Evolutionary conservation across 2,888 invertebrate species (phyloP).

Genomic region (Oxytorus armatus): DNA sequence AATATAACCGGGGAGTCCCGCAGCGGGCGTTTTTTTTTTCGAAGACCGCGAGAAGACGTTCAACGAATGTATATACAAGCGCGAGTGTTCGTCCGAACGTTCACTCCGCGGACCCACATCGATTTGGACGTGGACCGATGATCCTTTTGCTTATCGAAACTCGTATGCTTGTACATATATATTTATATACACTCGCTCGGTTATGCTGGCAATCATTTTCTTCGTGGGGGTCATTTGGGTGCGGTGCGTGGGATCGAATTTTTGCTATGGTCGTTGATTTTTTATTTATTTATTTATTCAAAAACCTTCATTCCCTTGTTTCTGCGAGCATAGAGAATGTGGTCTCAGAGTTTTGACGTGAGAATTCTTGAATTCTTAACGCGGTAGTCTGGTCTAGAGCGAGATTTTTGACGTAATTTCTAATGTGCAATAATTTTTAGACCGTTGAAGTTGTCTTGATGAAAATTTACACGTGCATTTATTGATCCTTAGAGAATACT

Average conservation of each 20-base stretch:
- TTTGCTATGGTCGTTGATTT: too few relatives aligned
- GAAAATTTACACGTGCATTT: too few relatives aligned
- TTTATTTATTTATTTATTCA: constrained; percentile 26
- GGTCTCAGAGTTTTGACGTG: too few relatives aligned
- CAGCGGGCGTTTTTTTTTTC: too few relatives aligned
- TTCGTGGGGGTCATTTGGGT: constrained; percentile 75
- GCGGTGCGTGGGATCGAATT: constrained; percentile 67
- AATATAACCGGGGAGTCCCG: constrained; percentile 65
- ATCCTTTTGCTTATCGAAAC: constrained; percentile 66
- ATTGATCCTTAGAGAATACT: too few relatives aligned
- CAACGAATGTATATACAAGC: constrained; percentile 18
- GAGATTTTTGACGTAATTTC: too few relatives aligned
- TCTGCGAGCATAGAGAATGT: not conserved
- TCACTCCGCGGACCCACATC: constrained; percentile 60
- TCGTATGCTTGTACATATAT: constrained; percentile 45
- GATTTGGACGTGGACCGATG: constrained; percentile 70
- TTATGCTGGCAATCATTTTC: constrained; percentile 72
- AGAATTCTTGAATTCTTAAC: too few relatives aligned
- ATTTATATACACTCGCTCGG: constrained; percentile 51
- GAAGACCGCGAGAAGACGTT: too few relatives aligned
- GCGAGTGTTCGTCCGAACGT: constrained; percentile 68
- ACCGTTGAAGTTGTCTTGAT: too few relatives aligned
- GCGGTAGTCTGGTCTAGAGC: too few relatives aligned
- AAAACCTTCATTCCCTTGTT: constrained; percentile 6
- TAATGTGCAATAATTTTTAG: too few relatives aligned